phyloP scores from a whole-genome alignment of 2,113 vertebrate genomes.

The Syngnathus scovelli region DNA sequence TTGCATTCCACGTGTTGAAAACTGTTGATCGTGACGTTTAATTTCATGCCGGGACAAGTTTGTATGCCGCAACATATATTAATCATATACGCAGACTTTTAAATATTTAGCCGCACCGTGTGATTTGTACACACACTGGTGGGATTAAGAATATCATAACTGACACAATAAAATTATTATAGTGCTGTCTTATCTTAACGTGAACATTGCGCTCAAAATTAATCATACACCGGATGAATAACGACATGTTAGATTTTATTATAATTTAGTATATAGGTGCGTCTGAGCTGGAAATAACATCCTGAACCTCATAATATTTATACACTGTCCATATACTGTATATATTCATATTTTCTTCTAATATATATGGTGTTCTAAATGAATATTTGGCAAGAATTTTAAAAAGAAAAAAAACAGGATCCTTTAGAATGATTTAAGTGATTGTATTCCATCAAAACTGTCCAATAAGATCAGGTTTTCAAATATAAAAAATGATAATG shows the following conservation, averaged over 20 bases:
- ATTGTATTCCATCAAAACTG: not conserved
- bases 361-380: not conserved
- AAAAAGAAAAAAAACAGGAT: not conserved
- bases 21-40: not conserved
- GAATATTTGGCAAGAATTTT: not conserved
- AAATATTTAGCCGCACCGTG: not conserved
- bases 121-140: not conserved
- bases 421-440: not conserved
- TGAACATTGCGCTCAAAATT: not conserved
- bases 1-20: slow-evolving; percentile 23
- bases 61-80: not conserved
- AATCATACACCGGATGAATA: not conserved
- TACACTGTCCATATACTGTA: not conserved
- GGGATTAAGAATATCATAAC: not conserved
- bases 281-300: not conserved
- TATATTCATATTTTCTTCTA: not conserved
- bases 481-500: not conserved
- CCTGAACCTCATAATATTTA: not conserved
- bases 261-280: not conserved
- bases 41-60: slow-evolving; percentile 9
- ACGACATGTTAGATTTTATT: not conserved
- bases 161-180: not conserved
- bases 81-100: not conserved
- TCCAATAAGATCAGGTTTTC: not conserved
- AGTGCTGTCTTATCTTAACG: not conserved